Evolutionary conservation across 2,113 vertebrate genomes (phyloP).

Genomic region (Progne subis): DNA sequence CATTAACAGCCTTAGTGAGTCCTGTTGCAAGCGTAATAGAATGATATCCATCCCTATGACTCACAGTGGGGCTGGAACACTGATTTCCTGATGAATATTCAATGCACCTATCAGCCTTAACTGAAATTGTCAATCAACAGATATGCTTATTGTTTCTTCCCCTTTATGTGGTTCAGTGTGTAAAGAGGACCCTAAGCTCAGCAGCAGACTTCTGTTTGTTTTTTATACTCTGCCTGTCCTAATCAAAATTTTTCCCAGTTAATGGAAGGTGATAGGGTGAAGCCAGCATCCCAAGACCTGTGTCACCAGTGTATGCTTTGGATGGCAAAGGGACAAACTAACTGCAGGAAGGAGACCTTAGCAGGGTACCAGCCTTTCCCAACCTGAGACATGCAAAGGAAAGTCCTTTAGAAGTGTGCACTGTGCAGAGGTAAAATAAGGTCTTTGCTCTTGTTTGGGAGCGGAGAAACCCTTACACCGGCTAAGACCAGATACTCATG

Average conservation of each 20-base stretch:
- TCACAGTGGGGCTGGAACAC: background rate
- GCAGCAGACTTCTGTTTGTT: background rate
- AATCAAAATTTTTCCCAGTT: no score
- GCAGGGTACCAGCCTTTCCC: background rate
- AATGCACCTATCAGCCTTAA: background rate
- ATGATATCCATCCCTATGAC: background rate
- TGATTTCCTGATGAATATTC: background rate
- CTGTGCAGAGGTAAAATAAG: background rate
- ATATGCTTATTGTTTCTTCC: background rate
- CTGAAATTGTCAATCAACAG: background rate
- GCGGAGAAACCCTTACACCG: fast-evolving
- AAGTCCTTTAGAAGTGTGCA: background rate
- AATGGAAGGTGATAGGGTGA: background rate
- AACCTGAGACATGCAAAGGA: background rate
- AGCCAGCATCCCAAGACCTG: background rate
- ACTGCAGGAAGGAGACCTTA: background rate
- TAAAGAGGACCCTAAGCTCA: background rate
- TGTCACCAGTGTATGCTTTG: background rate
- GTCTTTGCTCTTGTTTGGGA: background rate
- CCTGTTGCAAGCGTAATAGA: background rate
- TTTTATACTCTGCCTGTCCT: background rate
- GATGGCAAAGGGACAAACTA: background rate
- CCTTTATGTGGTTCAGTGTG: fast-evolving
- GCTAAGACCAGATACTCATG: background rate
- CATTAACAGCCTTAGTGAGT: background rate